Percentiles rank a stretch among this genome's conserved stretches.
phyloP scores from a whole-genome alignment of 2,113 vertebrate species.

The Zeus faber region DNA sequence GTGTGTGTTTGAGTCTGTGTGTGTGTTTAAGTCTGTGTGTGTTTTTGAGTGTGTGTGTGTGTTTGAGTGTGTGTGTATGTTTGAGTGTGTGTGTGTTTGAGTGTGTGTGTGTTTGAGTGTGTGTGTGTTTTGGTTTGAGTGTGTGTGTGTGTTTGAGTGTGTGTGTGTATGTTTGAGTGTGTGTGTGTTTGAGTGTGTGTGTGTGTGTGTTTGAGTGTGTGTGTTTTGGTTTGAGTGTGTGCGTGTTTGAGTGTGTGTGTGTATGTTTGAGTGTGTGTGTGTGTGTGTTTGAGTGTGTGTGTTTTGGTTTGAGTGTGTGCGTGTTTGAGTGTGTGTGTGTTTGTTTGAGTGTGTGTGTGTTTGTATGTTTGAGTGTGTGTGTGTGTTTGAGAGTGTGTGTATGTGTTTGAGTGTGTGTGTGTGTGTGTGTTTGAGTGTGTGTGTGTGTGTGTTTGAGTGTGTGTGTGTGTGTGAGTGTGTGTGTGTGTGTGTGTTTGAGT shows the following conservation, averaged over 20 bases:
- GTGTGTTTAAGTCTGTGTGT: no score
- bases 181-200: no score
- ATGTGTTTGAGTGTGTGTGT: no score
- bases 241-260: neutral
- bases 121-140: no score
- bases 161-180: neutral
- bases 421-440: slow-evolving; percentile 21
- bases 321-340: neutral
- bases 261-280: no score
- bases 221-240: neutral
- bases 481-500: no score
- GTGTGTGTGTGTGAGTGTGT: no score
- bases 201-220: slow-evolving; percentile 62
- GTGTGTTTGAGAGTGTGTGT: no score
- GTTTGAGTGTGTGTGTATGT: neutral
- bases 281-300: no score
- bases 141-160: slow-evolving; percentile 59
- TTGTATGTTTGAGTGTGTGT: no score
- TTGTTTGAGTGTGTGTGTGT: neutral
- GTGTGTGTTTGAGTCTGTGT: neutral
- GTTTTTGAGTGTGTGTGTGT: slow-evolving; percentile 73
- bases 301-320: no score
- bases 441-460: neutral
- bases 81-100: neutral
- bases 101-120: no score